Evolutionary conservation across 2,797 vertebrate genomes (phyloP).

Genomic region (Cynodonichthys magdalenae): DNA sequence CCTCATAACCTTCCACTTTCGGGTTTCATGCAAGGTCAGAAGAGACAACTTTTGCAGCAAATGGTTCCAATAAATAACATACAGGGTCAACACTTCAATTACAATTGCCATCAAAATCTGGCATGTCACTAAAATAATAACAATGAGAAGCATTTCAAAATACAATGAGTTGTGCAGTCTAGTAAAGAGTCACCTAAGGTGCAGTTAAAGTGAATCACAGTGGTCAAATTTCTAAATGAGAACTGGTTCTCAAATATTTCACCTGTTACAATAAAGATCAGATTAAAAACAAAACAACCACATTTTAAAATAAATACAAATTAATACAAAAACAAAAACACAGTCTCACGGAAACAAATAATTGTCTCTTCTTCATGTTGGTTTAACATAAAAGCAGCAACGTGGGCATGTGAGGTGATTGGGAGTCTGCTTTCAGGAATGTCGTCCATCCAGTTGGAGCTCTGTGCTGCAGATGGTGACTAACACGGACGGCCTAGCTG

Average conservation of each 20-base stretch:
- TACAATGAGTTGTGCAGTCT: background rate
- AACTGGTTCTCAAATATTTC: no score
- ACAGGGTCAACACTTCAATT: constrained; percentile 16
- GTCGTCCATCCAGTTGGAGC: constrained; percentile 52
- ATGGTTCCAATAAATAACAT: background rate
- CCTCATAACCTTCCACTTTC: background rate
- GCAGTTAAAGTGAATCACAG: constrained; percentile 35
- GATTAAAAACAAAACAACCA: background rate
- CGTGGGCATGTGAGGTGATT: background rate
- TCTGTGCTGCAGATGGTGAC: background rate
- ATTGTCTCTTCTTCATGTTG: background rate
- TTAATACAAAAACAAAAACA: background rate
- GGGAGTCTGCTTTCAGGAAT: constrained; percentile 54
- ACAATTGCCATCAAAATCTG: background rate
- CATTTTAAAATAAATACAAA: constrained; percentile 53
- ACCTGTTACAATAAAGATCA: no score
- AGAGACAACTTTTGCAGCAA: constrained; percentile 4
- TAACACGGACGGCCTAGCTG: constrained; percentile 11
- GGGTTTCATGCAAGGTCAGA: background rate
- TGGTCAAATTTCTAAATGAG: background rate
- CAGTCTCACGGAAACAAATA: constrained; percentile 10
- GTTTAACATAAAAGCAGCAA: constrained; percentile 3
- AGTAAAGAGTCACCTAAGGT: constrained; percentile 22
- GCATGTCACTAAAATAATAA: background rate
- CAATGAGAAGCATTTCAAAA: background rate